These are phyloP conservation scores for Novumbra hubbsi DNA, from an alignment of 2,797 vertebrate genomes.

Conservation along the genomic window DNA sequence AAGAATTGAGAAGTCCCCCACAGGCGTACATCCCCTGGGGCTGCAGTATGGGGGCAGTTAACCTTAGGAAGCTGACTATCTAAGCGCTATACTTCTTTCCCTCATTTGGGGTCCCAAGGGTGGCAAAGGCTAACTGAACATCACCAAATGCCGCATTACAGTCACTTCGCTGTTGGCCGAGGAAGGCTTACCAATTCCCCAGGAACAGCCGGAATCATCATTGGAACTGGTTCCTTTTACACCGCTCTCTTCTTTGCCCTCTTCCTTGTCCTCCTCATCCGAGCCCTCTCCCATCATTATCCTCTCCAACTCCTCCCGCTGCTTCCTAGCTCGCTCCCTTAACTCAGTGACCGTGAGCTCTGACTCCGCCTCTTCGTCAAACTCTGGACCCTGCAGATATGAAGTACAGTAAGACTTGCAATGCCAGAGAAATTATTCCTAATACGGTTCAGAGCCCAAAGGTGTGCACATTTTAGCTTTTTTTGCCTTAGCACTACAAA, in stretches of 20 bases:
- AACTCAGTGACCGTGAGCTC: slow-evolving; percentile 90
- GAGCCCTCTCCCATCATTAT: slow-evolving; percentile 91
- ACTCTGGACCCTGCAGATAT: slow-evolving; percentile 85
- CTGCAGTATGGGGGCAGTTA: too few species aligned
- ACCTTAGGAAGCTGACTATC: too few species aligned
- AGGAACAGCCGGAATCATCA: slow-evolving; percentile 84
- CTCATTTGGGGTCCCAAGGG: too few species aligned
- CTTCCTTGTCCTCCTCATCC: slow-evolving; percentile 71
- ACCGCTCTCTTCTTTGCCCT: slow-evolving; percentile 12
- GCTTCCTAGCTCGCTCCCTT: slow-evolving; percentile 81
- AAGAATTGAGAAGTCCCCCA: too few species aligned
- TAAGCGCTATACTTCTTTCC: too few species aligned
- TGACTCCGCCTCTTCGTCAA: slow-evolving; percentile 90
- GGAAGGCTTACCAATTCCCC: slow-evolving; percentile 89
- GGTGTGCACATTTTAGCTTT: neutral
- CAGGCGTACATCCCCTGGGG: too few species aligned
- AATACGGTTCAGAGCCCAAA: neutral
- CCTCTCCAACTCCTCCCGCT: slow-evolving; percentile 83
- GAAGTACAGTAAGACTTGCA: neutral
- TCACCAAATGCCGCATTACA: neutral
- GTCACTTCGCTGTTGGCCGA: neutral
- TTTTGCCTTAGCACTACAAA: neutral
- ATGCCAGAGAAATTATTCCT: neutral
- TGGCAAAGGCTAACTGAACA: neutral
- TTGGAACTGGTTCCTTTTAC: slow-evolving; percentile 55